Percentiles rank a stretch among this genome's conserved stretches.
phyloP scores from a whole-genome alignment of 2,888 invertebrate species.

The Xestia c-nigrum region DNA sequence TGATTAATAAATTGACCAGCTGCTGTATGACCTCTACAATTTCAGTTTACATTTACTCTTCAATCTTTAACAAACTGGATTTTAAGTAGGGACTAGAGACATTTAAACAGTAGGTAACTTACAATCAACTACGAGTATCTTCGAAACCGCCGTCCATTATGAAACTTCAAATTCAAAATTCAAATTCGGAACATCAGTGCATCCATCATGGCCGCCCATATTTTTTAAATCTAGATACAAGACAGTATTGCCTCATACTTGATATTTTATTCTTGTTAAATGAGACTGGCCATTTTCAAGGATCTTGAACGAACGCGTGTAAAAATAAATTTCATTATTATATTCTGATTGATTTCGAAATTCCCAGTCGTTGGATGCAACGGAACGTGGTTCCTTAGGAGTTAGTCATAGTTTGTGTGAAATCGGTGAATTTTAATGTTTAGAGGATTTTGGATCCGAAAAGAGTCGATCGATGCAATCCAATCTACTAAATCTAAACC shows the following conservation, averaged over 20 bases:
- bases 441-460: neutral
- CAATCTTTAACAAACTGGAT: conserved; percentile 39
- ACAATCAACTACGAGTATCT: conserved; percentile 17
- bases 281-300: conserved; percentile 54
- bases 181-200: conserved; percentile 40
- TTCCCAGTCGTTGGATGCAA: neutral
- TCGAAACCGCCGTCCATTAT: conserved; percentile 20
- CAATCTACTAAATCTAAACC: neutral
- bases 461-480: neutral
- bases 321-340: conserved; percentile 17
- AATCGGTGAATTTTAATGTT: neutral
- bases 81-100: conserved; percentile 45
- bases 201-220: conserved; percentile 32
- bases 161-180: conserved; percentile 48
- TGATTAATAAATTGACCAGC: conserved; percentile 11
- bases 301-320: conserved; percentile 18
- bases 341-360: conserved; percentile 40
- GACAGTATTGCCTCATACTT: conserved; percentile 36
- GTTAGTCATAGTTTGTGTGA: conserved; percentile 23
- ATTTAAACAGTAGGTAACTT: conserved; percentile 25
- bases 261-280: conserved; percentile 42
- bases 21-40: conserved; percentile 39
- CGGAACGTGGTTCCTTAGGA: conserved; percentile 15
- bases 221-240: conserved; percentile 16
- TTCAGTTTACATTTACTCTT: conserved; percentile 31